Base-by-base conservation (phyloP, 2,888 invertebrate species). In the Euclidia mi region DNA sequence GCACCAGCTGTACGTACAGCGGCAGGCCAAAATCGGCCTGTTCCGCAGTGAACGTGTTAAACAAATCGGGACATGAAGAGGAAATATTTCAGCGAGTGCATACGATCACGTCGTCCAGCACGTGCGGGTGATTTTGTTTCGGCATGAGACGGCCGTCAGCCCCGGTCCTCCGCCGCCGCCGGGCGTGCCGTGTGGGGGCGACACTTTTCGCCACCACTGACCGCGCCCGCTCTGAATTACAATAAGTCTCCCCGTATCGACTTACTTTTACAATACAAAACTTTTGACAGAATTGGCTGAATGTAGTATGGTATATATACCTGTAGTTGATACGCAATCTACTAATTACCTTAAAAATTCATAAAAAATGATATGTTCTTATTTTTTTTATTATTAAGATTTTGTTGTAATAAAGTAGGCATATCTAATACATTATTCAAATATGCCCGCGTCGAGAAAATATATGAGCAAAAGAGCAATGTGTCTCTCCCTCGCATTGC, bases 211-310 rank as follows among this genome's bases (percentile, higher is more conserved):
- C 45, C 50, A 37, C 56, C 45, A 35, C 49, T 58, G 61, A 63
- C 57, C 63, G 55, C 44, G 40, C 51, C 60, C 70, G 59, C 52
- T 40, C 64, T 65, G 81, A 79, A 80, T 80, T 65, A 61, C 71
- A 81, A 81, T 72, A 62, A 81, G 78, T 49, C 25, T 32, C 50
- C 47, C 56, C 42, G 17, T 55, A 67, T 70, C 65, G 62, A 67
- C 62, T 59, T 66, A 61, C 55, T 72, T 71, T 49, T 40, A 51
- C 28, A 48, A 53, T 49, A 60, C 55, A 57, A 31, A 53, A 51
- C 48, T 55, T 40, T 25, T 34, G 55, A 67, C n/a, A n/a, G n/a
- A 56, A 71, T 3, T 6, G 6, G 14, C 62, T 43, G 20, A 25
- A 56, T 50, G 65, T 61, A 71, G 71, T 65, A 66, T 60, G 47